A percentile compares a stretch with the other conserved stretches of the same genome.
These are phyloP conservation scores for Thelaira solivaga DNA, from an alignment of 2,888 invertebrate species.

Conservation along the genomic window DNA sequence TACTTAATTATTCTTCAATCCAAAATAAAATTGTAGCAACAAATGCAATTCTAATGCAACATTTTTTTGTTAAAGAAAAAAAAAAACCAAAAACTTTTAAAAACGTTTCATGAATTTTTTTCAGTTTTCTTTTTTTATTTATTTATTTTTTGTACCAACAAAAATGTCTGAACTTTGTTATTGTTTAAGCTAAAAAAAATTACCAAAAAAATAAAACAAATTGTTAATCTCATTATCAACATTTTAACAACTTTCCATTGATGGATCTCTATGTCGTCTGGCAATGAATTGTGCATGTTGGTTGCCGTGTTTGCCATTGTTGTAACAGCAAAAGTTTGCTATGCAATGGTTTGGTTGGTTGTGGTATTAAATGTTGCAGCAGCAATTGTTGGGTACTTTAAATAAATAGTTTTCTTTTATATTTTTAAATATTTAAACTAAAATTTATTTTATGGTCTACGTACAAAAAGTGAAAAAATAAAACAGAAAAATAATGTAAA, in stretches of 20 bases:
- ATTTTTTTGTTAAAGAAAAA: background rate
- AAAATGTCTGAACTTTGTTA: conserved; percentile 44
- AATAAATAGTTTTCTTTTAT: conserved; percentile 48
- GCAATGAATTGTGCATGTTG: conserved; percentile 29
- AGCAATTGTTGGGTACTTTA: conserved; percentile 25
- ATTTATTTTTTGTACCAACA: too few species aligned
- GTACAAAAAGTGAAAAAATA: background rate
- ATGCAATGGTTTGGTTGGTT: too few species aligned
- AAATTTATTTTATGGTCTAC: conserved; percentile 35
- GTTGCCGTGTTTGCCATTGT: background rate
- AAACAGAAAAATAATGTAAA: background rate
- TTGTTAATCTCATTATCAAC: conserved; percentile 57
- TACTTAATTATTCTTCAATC: too few species aligned
- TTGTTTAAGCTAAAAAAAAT: conserved; percentile 6
- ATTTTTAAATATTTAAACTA: conserved; percentile 39
- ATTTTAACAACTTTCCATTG: conserved; percentile 58
- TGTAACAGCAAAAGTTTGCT: background rate
- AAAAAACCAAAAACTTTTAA: background rate
- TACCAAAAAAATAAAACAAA: conserved; percentile 38
- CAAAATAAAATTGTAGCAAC: too few species aligned
- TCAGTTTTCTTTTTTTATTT: background rate
- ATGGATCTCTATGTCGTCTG: conserved; percentile 47
- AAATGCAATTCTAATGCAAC: too few species aligned
- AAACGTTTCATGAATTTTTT: background rate
- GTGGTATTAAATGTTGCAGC: conserved; percentile 23